Evolutionary conservation across 2,113 vertebrate species (phyloP), one percentile per base, ranked within the genome.

Genomic region (Picathartes gymnocephalus): DNA sequence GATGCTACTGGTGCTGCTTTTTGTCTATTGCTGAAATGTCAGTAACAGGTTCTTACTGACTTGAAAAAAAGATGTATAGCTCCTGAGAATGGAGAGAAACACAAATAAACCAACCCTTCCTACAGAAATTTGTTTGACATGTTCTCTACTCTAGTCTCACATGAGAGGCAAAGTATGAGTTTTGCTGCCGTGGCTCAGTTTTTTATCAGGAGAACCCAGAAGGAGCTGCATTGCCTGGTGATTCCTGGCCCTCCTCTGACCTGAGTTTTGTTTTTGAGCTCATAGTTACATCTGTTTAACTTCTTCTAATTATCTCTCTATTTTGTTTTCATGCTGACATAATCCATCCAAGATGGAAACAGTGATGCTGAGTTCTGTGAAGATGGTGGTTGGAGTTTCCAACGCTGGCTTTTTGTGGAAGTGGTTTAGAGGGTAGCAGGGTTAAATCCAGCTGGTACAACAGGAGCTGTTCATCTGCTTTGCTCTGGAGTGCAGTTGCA

Each of bases 401-500:
- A 64, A 7, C 4, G 5, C 6, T 58, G 65, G 17, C 27, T 71
- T 84, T 78, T 56, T 90, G 48, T 93, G 57, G 69, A 84, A 50
- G 23, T 54, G 39, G 56, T 84, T 79, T 76, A 60, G 76, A 86
- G 48, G 57, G 61, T 27, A 45, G 21, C 0, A 0, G 35, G 60
- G 17, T 76, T 89, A 65, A 84, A 71, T 93, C 54, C 77, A 92
- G 68, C 79, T 94, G 62, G 62, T 81, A 44, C 33, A 42, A 48
- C 56, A 74, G 69, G 83, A 93, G 53, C 73, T 84, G 31, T 92
- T 76, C 69, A 33, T 84, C 94, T 97, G 86, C 88, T 85, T 50
- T 83, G 23, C 31, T 78, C 50, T 68, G 64, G 47, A 35, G 56
- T 65, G 64, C 79, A 69, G 1, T 42, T 83, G 64, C 53, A 40